phyloP scores from a whole-genome alignment of 2,113 vertebrate species.

The Hassar affinis region DNA sequence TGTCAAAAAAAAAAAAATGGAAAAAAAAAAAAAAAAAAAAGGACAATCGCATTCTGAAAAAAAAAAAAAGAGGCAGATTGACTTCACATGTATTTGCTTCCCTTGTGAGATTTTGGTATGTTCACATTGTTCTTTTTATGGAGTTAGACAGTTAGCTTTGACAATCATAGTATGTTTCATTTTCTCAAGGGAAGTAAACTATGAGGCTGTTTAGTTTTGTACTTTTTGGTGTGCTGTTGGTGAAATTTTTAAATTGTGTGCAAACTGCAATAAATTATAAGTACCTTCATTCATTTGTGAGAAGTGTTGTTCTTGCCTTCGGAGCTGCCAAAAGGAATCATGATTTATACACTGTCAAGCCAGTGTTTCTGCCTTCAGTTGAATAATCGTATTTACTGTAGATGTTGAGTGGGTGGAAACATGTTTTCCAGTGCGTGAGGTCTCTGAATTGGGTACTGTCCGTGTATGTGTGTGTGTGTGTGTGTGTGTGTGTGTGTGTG shows the following conservation, averaged over 20 bases:
- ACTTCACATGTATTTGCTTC: conserved; percentile 91
- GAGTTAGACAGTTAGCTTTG: conserved; percentile 99
- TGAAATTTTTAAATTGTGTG: conserved; percentile 99
- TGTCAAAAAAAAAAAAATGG: conserved; percentile 44
- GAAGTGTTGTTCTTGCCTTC: conserved; percentile 40
- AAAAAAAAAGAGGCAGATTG: conserved; percentile 84
- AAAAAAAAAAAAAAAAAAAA: conserved; percentile 68
- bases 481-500: conserved; percentile 34
- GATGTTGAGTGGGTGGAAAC: conserved; percentile 65
- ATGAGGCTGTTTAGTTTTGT: conserved; percentile 99
- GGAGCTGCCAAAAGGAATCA: conserved; percentile 32
- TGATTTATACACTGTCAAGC: conserved; percentile 42
- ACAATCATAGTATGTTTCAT: conserved; percentile 99
- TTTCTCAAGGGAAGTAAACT: conserved; percentile 98
- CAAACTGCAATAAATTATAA: conserved; percentile 99
- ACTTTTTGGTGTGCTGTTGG: conserved; percentile 99
- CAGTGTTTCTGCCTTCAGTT: conserved; percentile 47
- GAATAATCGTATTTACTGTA: conserved; percentile 58
- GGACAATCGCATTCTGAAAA: conserved; percentile 95
- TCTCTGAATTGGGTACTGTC: conserved; percentile 54
- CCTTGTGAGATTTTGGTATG: conserved; percentile 72
- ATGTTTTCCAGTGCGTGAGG: conserved; percentile 57
- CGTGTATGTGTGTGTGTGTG: conserved; percentile 45
- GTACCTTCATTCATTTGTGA: conserved; percentile 78
- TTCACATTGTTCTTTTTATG: conserved; percentile 87